These are phyloP conservation scores for Harlomillsia oculata DNA, from an alignment of 1,140 invertebrate species.

Conservation along the genomic window DNA sequence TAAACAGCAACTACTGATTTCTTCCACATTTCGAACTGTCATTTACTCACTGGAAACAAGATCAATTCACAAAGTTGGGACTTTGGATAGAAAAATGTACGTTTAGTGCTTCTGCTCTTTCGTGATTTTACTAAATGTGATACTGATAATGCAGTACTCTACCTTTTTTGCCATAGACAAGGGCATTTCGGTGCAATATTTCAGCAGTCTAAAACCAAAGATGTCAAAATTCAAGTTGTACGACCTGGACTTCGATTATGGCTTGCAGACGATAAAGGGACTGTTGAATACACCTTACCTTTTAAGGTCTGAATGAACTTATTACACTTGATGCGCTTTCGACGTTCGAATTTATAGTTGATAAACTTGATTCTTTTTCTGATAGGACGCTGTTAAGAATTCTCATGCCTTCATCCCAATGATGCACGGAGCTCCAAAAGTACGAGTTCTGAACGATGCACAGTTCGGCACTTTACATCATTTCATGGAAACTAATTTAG, in stretches of 20 bases:
- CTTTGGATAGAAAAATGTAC: conserved; percentile 74
- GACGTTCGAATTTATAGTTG: neutral
- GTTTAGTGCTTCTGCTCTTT: conserved; percentile 26
- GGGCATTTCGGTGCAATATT: conserved; percentile 42
- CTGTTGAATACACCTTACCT: conserved; percentile 71
- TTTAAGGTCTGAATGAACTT: conserved; percentile 53
- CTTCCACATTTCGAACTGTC: conserved; percentile 66
- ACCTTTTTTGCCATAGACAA: conserved; percentile 36
- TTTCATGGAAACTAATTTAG: conserved; percentile 55
- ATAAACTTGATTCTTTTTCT: neutral
- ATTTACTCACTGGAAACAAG: conserved; percentile 55
- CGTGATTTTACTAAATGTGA: neutral
- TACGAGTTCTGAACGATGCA: conserved; percentile 41
- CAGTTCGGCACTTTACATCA: conserved; percentile 58
- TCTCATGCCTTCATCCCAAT: conserved; percentile 54
- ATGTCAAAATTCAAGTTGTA: conserved; percentile 55
- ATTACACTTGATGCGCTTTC: neutral
- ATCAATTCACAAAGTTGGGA: conserved; percentile 65
- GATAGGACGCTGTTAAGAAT: conserved; percentile 29
- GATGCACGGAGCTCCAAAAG: conserved; percentile 53
- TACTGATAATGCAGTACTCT: neutral
- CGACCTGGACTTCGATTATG: conserved; percentile 69
- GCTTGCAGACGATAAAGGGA: conserved; percentile 62
- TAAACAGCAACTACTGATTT: conserved; percentile 64
- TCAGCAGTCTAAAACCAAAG: conserved; percentile 37